Conservation (phyloP, 2,888 invertebrate genomes). For the Exocentrus adspersus region DNA sequence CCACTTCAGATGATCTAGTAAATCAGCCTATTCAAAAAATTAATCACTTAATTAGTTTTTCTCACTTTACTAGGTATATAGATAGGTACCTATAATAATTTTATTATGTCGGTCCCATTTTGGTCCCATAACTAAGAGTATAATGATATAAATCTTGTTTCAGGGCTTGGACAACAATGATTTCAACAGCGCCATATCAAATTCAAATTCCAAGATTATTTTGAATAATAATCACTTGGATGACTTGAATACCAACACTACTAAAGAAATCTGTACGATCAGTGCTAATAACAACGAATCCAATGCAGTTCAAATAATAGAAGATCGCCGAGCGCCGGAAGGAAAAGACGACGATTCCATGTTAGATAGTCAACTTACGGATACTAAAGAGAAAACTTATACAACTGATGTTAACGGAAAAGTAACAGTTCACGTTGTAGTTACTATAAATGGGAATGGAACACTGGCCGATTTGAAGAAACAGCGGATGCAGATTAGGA, state of each 20-base stretch:
- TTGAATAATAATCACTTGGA: constrained; percentile 45
- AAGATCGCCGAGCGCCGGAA: constrained; percentile 75
- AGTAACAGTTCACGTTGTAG: constrained; percentile 69
- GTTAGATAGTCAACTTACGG: constrained; percentile 71
- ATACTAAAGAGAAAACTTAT: constrained; percentile 66
- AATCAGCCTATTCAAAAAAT: too few relatives aligned
- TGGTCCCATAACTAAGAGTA: too few relatives aligned
- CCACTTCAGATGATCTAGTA: too few relatives aligned
- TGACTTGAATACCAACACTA: constrained; percentile 37
- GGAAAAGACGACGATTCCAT: constrained; percentile 83
- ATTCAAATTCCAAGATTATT: constrained; percentile 34
- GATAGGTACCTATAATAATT: too few relatives aligned
- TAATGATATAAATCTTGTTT: too few relatives aligned
- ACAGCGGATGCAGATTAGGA: constrained; percentile 85
- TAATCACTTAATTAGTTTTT: too few relatives aligned
- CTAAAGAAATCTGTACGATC: constrained; percentile 27
- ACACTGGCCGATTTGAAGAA: constrained; percentile 94
- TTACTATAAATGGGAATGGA: constrained; percentile 80
- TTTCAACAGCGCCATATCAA: constrained; percentile 10
- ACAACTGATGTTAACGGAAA: constrained; percentile 84
- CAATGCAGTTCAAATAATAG: constrained; percentile 44
- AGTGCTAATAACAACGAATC: constrained; percentile 27
- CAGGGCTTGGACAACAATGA: constrained; percentile 52
- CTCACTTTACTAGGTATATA: too few relatives aligned
- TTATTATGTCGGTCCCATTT: too few relatives aligned